phyloP scores from a whole-genome alignment of 2,113 vertebrate genomes.

The Sylvilagus bachmani region DNA sequence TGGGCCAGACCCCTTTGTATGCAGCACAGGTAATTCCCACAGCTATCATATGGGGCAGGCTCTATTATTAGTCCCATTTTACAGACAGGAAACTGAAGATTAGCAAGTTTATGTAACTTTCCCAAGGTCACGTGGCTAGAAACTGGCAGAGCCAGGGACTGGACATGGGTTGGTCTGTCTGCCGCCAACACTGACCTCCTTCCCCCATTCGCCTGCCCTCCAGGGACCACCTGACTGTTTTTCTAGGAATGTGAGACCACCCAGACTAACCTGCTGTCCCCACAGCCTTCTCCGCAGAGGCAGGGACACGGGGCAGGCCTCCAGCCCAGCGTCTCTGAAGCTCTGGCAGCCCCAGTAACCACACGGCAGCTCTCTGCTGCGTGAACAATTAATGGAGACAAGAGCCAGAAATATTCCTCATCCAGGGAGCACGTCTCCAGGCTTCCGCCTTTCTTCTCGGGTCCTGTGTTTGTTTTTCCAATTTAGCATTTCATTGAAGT shows the following conservation, averaged over 20 bases:
- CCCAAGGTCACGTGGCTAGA: constrained; percentile 69
- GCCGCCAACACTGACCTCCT: not conserved
- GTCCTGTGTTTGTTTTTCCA: not conserved
- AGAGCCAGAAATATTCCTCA: not conserved
- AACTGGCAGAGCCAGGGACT: constrained; percentile 5
- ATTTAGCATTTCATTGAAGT: not conserved
- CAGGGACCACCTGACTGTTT: not conserved
- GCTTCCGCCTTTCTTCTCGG: not conserved
- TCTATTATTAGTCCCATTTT: constrained; percentile 79
- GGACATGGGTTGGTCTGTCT: not conserved
- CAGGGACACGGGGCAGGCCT: not conserved
- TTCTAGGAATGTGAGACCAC: not conserved
- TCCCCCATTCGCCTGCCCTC: not conserved
- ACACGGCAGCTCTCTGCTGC: not conserved
- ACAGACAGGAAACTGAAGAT: constrained; percentile 66
- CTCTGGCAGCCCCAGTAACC: not conserved
- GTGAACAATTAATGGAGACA: not conserved
- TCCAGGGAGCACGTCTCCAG: not conserved
- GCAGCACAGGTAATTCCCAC: constrained; percentile 52
- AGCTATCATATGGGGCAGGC: not conserved
- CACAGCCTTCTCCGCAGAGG: not conserved
- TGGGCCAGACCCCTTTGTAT: constrained; percentile 42
- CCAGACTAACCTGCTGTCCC: not conserved
- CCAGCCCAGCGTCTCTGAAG: not conserved
- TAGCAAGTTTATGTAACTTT: constrained; percentile 73